A percentile compares a stretch with the other conserved stretches of the same genome.
Conservation (phyloP, 2,113 vertebrate species). For the Sander vitreus region DNA sequence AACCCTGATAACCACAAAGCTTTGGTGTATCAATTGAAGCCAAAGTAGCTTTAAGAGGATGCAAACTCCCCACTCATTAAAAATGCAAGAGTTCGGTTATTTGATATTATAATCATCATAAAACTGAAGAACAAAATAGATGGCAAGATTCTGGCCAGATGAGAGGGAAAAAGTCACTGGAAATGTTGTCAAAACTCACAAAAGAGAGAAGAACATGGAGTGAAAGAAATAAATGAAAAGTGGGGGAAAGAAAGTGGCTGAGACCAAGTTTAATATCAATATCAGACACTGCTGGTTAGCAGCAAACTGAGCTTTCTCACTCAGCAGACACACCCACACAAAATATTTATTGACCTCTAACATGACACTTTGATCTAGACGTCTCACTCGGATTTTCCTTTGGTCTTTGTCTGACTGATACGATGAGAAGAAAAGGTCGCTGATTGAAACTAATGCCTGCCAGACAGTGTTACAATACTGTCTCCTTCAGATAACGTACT, state of each 20-base stretch:
- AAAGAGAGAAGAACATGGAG: neutral
- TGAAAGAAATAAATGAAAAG: neutral
- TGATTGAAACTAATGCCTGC: conserved; percentile 51
- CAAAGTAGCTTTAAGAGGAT: conserved; percentile 11
- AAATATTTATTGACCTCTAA: conserved; percentile 57
- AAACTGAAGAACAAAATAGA: conserved; percentile 8
- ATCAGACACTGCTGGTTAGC: conserved; percentile 1
- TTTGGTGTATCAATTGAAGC: neutral
- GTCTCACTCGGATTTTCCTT: conserved; percentile 39
- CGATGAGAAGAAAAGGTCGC: conserved; percentile 27
- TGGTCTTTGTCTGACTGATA: conserved; percentile 49
- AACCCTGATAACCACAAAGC: conserved; percentile 18
- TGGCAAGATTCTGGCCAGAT: conserved; percentile 13
- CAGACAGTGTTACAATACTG: conserved; percentile 38
- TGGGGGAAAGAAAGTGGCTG: conserved; percentile 5
- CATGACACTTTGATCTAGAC: conserved; percentile 38
- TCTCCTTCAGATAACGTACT: conserved; percentile 41
- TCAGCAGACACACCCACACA: conserved; percentile 37
- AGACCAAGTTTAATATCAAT: neutral
- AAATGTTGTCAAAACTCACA: conserved; percentile 13
- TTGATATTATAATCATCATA: conserved; percentile 41
- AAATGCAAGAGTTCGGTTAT: conserved; percentile 22
- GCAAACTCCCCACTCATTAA: conserved; percentile 24
- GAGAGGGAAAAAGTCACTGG: neutral
- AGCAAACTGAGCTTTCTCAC: conserved; percentile 23